Percentiles rank a stretch among this genome's conserved stretches.
These are phyloP conservation scores for Ctena decussata DNA, from an alignment of 2,888 invertebrate genomes.

Conservation along the genomic window DNA sequence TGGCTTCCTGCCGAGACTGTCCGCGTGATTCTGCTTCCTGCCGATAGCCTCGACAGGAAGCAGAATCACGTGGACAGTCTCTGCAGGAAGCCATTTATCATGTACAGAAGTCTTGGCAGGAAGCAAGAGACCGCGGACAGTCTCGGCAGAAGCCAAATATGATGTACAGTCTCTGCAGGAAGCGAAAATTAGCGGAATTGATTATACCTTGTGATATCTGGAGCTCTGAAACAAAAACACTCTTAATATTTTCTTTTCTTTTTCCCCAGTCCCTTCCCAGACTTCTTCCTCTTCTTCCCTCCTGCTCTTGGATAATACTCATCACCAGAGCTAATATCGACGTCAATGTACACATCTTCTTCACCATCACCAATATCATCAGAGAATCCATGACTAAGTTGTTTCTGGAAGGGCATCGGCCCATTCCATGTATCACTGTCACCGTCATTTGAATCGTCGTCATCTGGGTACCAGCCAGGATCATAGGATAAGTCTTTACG, in stretches of 20 bases:
- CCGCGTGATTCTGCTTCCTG: too few species aligned
- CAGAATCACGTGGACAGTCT: too few species aligned
- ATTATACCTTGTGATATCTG: too few species aligned
- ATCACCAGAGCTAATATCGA: neutral
- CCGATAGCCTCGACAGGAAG: too few species aligned
- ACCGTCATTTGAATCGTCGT: slow-evolving; percentile 40
- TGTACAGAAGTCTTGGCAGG: too few species aligned
- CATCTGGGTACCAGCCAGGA: slow-evolving; percentile 58
- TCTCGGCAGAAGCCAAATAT: too few species aligned
- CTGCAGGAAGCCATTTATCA: too few species aligned
- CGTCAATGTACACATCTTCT: neutral
- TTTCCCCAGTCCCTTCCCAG: neutral
- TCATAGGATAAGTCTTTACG: neutral
- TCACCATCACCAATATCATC: slow-evolving; percentile 40
- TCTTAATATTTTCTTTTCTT: neutral
- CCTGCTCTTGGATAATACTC: neutral
- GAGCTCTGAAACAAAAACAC: too few species aligned
- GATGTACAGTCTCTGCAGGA: too few species aligned
- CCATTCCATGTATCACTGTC: slow-evolving; percentile 46
- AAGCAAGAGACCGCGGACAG: too few species aligned
- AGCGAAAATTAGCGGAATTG: too few species aligned
- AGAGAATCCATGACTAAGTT: slow-evolving; percentile 27
- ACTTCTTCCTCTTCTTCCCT: neutral
- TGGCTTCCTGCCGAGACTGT: too few species aligned
- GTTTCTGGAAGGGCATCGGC: slow-evolving; percentile 46